Percentiles rank a stretch among this genome's conserved stretches.
These are phyloP conservation scores for Dichetophora obliterata DNA, from an alignment of 2,888 invertebrate genomes.

Conservation along the genomic window DNA sequence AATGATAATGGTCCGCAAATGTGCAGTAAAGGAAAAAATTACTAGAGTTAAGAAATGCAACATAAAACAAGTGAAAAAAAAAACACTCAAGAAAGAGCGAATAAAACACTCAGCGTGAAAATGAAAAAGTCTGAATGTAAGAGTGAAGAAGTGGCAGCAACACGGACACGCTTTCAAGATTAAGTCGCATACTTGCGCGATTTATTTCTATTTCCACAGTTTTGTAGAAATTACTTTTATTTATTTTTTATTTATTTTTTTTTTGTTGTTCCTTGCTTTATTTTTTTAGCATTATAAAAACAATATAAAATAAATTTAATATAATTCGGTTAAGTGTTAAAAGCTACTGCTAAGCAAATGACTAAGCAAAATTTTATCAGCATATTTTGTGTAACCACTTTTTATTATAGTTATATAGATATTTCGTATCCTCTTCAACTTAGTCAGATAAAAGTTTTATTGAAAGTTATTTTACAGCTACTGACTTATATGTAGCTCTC, in stretches of 20 bases:
- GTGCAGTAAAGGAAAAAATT: neutral
- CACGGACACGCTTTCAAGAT: neutral
- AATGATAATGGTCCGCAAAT: neutral
- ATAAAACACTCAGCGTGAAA: neutral
- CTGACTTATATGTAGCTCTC: too few species aligned
- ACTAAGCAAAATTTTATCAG: neutral
- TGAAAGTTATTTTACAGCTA: too few species aligned
- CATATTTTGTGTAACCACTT: neutral
- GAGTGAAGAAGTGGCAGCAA: neutral
- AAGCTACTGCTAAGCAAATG: too few species aligned
- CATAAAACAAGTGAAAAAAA: too few species aligned
- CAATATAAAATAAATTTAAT: constrained; percentile 10
- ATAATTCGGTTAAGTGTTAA: neutral
- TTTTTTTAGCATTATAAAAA: neutral
- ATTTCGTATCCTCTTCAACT: too few species aligned
- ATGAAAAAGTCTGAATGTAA: neutral
- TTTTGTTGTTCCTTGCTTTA: too few species aligned
- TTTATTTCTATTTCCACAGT: neutral
- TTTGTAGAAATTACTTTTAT: neutral
- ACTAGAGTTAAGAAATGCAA: neutral
- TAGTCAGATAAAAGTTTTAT: too few species aligned
- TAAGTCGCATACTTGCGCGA: too few species aligned
- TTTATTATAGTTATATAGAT: too few species aligned
- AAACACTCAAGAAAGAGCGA: too few species aligned
- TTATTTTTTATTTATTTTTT: too few species aligned